Percentiles rank a stretch among this genome's conserved stretches.
Evolutionary conservation across 1,140 invertebrate genomes (phyloP).

Genomic region (Sycophaga agraensis): DNA sequence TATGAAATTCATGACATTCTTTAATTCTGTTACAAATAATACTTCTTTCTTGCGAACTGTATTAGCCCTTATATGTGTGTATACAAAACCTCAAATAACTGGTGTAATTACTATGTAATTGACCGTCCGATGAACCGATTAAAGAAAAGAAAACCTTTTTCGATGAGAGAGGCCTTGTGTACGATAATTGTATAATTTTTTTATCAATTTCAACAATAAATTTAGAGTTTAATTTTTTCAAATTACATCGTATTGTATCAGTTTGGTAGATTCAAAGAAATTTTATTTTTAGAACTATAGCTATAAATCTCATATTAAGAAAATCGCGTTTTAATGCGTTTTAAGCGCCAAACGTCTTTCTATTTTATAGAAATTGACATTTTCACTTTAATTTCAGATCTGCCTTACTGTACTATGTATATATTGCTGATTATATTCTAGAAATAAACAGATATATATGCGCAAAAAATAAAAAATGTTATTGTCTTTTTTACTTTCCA

Average conservation of each 20-base stretch:
- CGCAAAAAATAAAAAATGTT: slow-evolving; percentile 16
- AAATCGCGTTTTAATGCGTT: not conserved
- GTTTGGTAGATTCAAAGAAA: not conserved
- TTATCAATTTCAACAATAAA: not conserved
- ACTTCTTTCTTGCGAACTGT: slow-evolving; percentile 2
- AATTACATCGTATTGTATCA: not conserved
- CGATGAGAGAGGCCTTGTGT: slow-evolving; percentile 26
- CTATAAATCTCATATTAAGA: slow-evolving; percentile 10
- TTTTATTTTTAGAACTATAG: not conserved
- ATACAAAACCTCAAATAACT: slow-evolving; percentile 26
- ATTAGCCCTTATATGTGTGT: slow-evolving; percentile 19
- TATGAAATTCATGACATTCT: slow-evolving; percentile 21
- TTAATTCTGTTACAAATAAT: slow-evolving; percentile 14
- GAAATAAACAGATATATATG: slow-evolving; percentile 35
- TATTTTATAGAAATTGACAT: slow-evolving; percentile 26
- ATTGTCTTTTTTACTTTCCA: slow-evolving; percentile 1
- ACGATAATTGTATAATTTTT: slow-evolving; percentile 25
- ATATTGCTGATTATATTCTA: slow-evolving; percentile 42
- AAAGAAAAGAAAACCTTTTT: slow-evolving; percentile 24
- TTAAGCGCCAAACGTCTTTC: slow-evolving; percentile 10
- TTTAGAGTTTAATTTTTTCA: slow-evolving; percentile 6
- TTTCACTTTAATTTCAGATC: slow-evolving; percentile 38
- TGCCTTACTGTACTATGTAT: slow-evolving; percentile 41
- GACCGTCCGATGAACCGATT: slow-evolving; percentile 13
- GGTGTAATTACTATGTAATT: slow-evolving; percentile 33